Evolutionary conservation across 2,888 invertebrate species (phyloP).

Genomic region (Hyles lineata): DNA sequence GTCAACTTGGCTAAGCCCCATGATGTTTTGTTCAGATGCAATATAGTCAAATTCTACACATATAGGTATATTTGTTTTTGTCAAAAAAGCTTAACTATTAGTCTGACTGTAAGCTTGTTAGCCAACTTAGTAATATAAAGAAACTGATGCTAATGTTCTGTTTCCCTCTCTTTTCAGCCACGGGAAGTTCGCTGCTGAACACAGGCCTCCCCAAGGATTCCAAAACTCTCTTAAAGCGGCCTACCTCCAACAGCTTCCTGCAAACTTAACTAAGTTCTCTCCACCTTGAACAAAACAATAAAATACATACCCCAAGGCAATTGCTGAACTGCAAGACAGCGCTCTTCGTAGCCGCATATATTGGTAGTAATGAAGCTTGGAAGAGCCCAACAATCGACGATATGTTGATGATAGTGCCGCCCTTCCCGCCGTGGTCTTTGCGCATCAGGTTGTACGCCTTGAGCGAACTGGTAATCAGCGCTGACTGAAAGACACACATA

Average conservation of each 20-base stretch:
- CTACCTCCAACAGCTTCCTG: too few relatives aligned
- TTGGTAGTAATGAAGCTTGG: slow-evolving; percentile 57
- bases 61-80: too few relatives aligned
- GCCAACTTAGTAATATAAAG: too few relatives aligned
- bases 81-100: too few relatives aligned
- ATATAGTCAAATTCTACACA: too few relatives aligned
- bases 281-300: background rate
- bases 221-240: background rate
- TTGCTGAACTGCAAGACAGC: slow-evolving; percentile 75
- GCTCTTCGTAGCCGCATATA: slow-evolving; percentile 73
- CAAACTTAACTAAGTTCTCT: background rate
- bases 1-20: too few relatives aligned
- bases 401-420: slow-evolving; percentile 74
- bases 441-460: slow-evolving; percentile 72
- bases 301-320: slow-evolving; percentile 69
- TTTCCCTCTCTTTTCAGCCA: too few relatives aligned
- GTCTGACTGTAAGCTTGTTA: too few relatives aligned
- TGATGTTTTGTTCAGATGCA: too few relatives aligned
- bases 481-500: slow-evolving; percentile 59
- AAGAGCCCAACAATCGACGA: slow-evolving; percentile 68
- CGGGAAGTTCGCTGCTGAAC: too few relatives aligned
- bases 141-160: too few relatives aligned
- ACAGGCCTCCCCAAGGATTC: too few relatives aligned
- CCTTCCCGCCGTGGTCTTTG: slow-evolving; percentile 65
- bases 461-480: slow-evolving; percentile 66